These are phyloP conservation scores for Phyllopteryx taeniolatus DNA, from an alignment of 2,113 vertebrate genomes.

Conservation along the genomic window DNA sequence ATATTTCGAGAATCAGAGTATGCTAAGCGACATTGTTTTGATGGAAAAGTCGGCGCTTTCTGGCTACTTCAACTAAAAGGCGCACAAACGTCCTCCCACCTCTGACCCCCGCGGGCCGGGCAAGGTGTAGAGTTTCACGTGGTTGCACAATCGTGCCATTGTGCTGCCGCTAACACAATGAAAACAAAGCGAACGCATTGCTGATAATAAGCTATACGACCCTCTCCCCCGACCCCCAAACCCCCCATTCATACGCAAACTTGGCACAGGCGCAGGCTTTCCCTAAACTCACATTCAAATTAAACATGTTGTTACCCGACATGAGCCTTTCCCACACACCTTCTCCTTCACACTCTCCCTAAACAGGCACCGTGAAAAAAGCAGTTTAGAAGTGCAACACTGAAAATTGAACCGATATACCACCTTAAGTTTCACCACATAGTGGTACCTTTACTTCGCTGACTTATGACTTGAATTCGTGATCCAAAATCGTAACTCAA, in stretches of 20 bases:
- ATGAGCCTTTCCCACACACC: not conserved
- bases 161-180: constrained; percentile 67
- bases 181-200: constrained; percentile 67
- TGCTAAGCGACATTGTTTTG: constrained; percentile 39
- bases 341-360: not conserved
- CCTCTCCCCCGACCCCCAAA: not conserved
- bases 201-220: constrained; percentile 46
- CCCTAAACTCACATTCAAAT: constrained; percentile 19
- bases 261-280: constrained; percentile 36
- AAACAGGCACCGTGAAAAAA: not conserved
- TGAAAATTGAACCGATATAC: not conserved
- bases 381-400: too few relatives aligned
- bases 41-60: constrained; percentile 44
- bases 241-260: constrained; percentile 31
- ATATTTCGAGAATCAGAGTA: constrained; percentile 31
- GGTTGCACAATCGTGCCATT: constrained; percentile 65
- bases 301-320: not conserved
- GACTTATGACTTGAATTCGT: too few relatives aligned
- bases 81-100: constrained; percentile 46
- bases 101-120: constrained; percentile 56
- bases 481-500: too few relatives aligned
- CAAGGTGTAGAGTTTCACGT: constrained; percentile 67
- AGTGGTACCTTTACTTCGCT: too few relatives aligned
- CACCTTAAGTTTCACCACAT: not conserved
- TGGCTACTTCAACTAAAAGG: constrained; percentile 50